Evolutionary conservation across 35 echinoderm and acorn worm species (phyloP).

Genomic region (Ophiothrix spiculata): DNA sequence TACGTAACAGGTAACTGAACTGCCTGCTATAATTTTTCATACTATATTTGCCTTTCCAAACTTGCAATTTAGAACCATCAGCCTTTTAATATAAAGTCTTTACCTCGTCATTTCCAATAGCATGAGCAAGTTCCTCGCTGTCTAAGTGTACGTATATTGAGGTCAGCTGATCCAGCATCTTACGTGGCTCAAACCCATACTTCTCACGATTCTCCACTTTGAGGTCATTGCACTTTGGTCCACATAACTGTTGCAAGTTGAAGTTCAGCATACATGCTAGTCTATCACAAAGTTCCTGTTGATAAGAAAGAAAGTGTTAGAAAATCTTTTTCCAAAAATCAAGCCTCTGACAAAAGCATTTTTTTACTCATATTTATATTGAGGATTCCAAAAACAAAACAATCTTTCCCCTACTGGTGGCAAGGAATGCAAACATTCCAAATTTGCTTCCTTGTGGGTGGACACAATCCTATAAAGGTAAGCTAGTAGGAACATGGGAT

Average conservation of each 20-base stretch:
- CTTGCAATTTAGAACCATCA: background rate
- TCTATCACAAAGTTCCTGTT: conserved; percentile 78
- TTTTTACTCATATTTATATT: too few species aligned
- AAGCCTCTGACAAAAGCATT: too few species aligned
- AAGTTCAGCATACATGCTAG: conserved; percentile 97
- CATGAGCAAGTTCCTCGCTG: conserved; percentile 68
- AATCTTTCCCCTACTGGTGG: background rate
- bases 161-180: conserved; percentile 91
- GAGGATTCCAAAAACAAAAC: too few species aligned
- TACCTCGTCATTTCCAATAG: conserved; percentile 90
- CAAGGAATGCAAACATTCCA: background rate
- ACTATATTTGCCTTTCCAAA: background rate
- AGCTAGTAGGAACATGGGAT: too few species aligned
- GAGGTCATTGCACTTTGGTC: conserved; percentile 86
- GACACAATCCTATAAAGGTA: too few species aligned
- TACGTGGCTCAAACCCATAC: conserved; percentile 95
- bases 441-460: too few species aligned
- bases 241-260: conserved; percentile 89
- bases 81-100: too few species aligned
- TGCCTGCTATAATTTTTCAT: background rate
- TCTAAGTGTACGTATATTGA: conserved; percentile 90
- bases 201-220: conserved; percentile 94
- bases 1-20: too few species aligned
- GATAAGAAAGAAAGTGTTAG: background rate
- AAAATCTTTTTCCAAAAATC: background rate